Evolutionary conservation across 1,140 invertebrate species (phyloP).

Genomic region (Xylocopa sonorina): DNA sequence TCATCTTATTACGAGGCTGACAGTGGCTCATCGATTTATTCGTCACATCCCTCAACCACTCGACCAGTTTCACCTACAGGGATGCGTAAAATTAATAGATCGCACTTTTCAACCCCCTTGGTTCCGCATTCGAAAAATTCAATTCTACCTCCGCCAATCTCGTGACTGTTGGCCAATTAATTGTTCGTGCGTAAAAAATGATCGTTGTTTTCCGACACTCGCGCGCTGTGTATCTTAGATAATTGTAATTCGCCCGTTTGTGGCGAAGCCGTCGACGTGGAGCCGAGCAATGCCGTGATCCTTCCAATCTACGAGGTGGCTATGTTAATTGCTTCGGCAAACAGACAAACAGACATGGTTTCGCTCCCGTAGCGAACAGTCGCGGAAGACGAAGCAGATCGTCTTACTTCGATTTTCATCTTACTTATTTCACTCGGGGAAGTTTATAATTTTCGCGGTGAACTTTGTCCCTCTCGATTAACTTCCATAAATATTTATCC

Average conservation of each 20-base stretch:
- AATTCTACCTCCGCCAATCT: conserved; percentile 7
- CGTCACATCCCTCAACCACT: conserved; percentile 68
- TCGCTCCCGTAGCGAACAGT: conserved; percentile 53
- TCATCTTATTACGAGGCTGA: conserved; percentile 68
- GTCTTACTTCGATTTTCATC: conserved; percentile 32
- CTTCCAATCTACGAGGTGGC: conserved; percentile 65
- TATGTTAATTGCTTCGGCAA: conserved; percentile 70
- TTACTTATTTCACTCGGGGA: too few relatives aligned
- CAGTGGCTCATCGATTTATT: conserved; percentile 71
- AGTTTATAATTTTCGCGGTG: not conserved
- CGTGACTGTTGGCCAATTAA: not conserved
- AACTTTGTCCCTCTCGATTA: not conserved
- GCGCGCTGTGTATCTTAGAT: conserved; percentile 62
- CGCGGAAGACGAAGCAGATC: conserved; percentile 39
- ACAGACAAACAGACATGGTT: conserved; percentile 70
- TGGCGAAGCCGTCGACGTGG: conserved; percentile 50
- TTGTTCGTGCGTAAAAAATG: too few relatives aligned
- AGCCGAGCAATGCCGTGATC: conserved; percentile 55
- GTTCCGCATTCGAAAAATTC: conserved; percentile 3
- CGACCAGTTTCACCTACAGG: conserved; percentile 69
- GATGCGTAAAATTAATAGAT: conserved; percentile 68
- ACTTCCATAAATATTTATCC: conserved; percentile 50
- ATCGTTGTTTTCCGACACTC: too few relatives aligned
- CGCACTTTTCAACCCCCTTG: conserved; percentile 51
- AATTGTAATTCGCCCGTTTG: conserved; percentile 71